Base-by-base conservation (phyloP, 2,797 vertebrate genomes). In the Schizopygopsis malacanthus region DNA sequence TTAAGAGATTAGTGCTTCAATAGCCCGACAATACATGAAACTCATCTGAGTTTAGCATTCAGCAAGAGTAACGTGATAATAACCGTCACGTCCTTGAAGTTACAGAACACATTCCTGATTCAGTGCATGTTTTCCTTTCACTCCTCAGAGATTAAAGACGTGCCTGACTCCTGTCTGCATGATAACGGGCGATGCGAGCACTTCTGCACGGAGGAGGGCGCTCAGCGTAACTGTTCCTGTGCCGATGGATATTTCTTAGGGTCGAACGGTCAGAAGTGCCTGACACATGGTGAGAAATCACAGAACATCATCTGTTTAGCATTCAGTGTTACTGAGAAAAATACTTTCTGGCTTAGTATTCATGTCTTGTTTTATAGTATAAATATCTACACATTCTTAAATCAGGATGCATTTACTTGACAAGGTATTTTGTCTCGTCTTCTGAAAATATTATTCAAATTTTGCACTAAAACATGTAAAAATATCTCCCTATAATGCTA, bases 101-200 rank as follows among this genome's bases (percentile, higher is more conserved):
- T 20, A 22, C 4, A 85, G 11, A 59, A 25, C 59, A 33, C 9
- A 47, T 22, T 77, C 59, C 33, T 75, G 41, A 43, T 22, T 50
- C 56, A n/a, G 59, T 33, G 16, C 33, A 22, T 69, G 13, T 50
- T 10, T 47, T 70, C 3, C 16, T 39, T 59, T 22, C 4, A 13
- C 56, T 78, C 37, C 25, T 45, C 33, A 95, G 94, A 88, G n/a
- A 28, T 82, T 10, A 87, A 43, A 45, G 45, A 15, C 0, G 56
- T 89, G 6, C 70, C 87, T 0, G 79, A 91, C 25, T 91, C 86
- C 43, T 96, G 95, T 37, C 89, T 94, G 71, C 56, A 94, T 84
- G 89, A 94, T 16, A 96, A 96, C 0, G 95, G 95, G 11, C 91
- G 89, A 10, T 96, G 95, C 59, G 92, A 95, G 16, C 95, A 96